Evolutionary conservation across 1,140 invertebrate species (phyloP).

Genomic region (Cyrtorhinus lividipennis): DNA sequence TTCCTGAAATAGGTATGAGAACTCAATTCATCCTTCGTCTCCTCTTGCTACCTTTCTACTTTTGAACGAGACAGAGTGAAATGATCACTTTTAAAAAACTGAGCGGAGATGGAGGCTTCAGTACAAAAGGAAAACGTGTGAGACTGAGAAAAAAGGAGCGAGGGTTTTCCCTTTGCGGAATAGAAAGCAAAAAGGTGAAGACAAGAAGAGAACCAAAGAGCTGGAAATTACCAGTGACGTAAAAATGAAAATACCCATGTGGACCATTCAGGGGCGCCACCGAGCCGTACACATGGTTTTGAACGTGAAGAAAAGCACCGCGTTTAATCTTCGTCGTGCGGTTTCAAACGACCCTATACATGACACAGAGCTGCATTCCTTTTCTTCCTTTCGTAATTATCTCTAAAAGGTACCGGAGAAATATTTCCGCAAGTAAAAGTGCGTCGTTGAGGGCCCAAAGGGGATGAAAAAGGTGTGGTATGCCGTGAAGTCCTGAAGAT

Average conservation of each 20-base stretch:
- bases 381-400: neutral
- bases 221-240: neutral
- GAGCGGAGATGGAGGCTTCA: neutral
- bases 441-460: too few species aligned
- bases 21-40: too few species aligned
- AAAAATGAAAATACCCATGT: neutral
- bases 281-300: neutral
- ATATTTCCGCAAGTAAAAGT: neutral
- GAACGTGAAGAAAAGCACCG: neutral
- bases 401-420: neutral
- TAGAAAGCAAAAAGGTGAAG: neutral
- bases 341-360: neutral
- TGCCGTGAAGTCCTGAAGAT: too few species aligned
- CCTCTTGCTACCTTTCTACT: too few species aligned
- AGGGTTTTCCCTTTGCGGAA: neutral
- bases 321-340: slow-evolving; percentile 3
- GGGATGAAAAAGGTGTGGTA: too few species aligned
- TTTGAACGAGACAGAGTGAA: too few species aligned
- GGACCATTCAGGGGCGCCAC: neutral
- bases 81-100: neutral
- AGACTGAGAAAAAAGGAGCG: too few species aligned
- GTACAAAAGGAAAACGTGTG: neutral
- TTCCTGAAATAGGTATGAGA: too few species aligned
- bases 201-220: neutral
- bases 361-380: neutral